A percentile compares a stretch with the other conserved stretches of the same genome.
These are phyloP conservation scores for Tetramorium alpestre DNA, from an alignment of 1,140 invertebrate genomes.

Conservation along the genomic window DNA sequence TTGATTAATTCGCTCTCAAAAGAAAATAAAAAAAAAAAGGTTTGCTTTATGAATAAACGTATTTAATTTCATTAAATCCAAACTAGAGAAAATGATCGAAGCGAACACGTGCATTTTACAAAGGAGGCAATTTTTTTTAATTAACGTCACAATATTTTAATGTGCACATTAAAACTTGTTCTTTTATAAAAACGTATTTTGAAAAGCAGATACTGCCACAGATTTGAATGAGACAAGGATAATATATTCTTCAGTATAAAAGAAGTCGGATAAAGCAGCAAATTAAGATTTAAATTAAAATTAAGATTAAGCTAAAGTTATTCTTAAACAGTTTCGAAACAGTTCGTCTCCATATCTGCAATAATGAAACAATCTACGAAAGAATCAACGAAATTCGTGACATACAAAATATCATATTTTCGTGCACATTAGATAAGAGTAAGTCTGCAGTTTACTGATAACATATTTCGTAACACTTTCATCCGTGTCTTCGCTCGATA, in stretches of 20 bases:
- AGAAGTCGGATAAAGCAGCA: no score
- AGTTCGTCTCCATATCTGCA: not conserved
- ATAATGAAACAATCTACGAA: not conserved
- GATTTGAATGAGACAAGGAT: not conserved
- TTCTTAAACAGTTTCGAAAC: not conserved
- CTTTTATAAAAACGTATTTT: not conserved
- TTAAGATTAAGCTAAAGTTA: not conserved
- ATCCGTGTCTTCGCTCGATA: not conserved
- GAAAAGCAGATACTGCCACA: no score
- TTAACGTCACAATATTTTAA: not conserved
- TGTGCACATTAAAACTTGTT: not conserved
- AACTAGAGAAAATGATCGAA: not conserved
- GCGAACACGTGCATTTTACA: not conserved
- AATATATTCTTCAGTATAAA: not conserved
- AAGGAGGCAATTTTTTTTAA: not conserved
- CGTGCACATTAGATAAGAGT: not conserved
- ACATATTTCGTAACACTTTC: conserved; percentile 1
- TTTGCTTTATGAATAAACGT: not conserved
- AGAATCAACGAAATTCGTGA: not conserved
- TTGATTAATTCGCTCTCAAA: not conserved
- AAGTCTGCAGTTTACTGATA: not conserved
- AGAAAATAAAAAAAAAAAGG: not conserved
- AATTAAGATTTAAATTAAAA: not conserved
- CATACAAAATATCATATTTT: not conserved
- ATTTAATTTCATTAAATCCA: not conserved